phyloP scores from a whole-genome alignment of 1,140 invertebrate species.

The Pantala flavescens region DNA sequence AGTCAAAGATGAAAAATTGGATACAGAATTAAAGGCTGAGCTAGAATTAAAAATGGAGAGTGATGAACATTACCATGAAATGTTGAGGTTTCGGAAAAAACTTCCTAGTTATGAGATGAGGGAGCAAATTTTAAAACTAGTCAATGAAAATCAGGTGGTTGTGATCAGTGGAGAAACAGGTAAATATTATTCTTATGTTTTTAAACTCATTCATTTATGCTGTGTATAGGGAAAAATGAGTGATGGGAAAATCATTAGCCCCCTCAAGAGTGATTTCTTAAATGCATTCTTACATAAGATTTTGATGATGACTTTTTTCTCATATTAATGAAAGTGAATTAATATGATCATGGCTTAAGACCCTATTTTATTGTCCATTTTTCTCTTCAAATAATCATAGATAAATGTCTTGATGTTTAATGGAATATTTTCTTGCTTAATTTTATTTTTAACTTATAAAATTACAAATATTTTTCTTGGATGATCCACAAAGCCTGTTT shows the following conservation, averaged over 20 bases:
- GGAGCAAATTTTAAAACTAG: conserved; percentile 27
- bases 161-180: conserved; percentile 36
- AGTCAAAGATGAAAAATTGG: neutral
- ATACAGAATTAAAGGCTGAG: neutral
- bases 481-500: no score
- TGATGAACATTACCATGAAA: neutral
- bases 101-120: conserved; percentile 30
- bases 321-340: no score
- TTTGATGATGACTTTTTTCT: no score
- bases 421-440: conserved; percentile 8
- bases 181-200: neutral
- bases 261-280: no score
- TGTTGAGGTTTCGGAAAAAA: conserved; percentile 20
- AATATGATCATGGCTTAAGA: no score
- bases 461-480: no score
- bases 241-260: no score
- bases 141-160: conserved; percentile 31
- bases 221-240: no score
- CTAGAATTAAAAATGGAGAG: neutral
- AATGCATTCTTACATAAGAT: no score
- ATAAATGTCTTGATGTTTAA: conserved; percentile 13
- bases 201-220: neutral
- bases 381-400: no score
- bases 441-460: no score
- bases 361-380: no score